Percentiles rank a stretch among this genome's conserved stretches.
Conservation (phyloP, 2,113 vertebrate species). For the Sinocyclocheilus anshuiensis region DNA sequence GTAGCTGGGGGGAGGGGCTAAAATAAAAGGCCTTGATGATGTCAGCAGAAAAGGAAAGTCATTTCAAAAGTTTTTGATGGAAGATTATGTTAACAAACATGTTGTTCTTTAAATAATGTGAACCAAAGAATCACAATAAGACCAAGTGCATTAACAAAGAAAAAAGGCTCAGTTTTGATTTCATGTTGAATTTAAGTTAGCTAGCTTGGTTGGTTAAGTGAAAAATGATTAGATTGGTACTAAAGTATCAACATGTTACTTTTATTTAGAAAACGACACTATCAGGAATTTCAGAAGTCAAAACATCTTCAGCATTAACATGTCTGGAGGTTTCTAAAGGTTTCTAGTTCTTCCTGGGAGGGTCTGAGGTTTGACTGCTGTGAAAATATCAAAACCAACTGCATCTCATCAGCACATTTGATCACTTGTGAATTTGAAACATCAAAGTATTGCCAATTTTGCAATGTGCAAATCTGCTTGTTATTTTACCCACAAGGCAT, state of each 20-base stretch:
- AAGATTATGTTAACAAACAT: background rate
- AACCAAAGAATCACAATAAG: background rate
- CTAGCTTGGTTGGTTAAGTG: background rate
- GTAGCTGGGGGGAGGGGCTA: background rate
- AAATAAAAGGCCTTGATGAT: background rate
- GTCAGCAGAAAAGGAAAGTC: background rate
- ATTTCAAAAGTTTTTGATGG: background rate
- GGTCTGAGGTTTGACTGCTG: background rate
- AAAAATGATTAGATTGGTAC: background rate
- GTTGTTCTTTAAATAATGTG: background rate
- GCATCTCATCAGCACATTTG: conserved; percentile 6
- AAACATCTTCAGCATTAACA: background rate
- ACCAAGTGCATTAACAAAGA: background rate
- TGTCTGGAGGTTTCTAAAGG: background rate
- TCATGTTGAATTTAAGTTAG: background rate
- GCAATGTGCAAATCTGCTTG: background rate
- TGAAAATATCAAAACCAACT: background rate
- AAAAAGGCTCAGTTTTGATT: background rate
- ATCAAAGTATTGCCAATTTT: background rate
- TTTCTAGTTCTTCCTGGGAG: background rate
- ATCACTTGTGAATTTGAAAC: background rate
- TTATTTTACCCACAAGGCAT: background rate
- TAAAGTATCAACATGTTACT: too few species aligned
- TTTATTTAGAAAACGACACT: too few species aligned
- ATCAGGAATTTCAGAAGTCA: too few species aligned